Conservation (phyloP, 2,888 invertebrate genomes). For the Stramonita haemastoma region DNA sequence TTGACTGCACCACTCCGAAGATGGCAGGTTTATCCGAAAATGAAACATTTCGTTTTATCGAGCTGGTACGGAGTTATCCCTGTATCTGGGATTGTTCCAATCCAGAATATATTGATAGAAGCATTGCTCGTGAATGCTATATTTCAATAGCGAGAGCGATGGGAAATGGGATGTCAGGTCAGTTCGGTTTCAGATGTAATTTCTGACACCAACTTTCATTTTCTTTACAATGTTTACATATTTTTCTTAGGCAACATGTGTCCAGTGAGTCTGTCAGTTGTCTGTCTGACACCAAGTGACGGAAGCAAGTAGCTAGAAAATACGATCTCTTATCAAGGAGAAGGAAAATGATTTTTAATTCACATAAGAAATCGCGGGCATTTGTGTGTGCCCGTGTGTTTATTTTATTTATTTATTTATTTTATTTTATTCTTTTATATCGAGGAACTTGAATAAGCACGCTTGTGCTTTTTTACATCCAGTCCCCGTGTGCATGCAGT, state of each 20-base stretch:
- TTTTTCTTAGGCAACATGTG: not conserved
- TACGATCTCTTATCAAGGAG: not conserved
- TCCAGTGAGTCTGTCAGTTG: not conserved
- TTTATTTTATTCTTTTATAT: no score
- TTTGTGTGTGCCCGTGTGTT: no score
- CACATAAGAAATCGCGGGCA: no score
- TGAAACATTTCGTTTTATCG: not conserved
- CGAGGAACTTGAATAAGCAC: no score
- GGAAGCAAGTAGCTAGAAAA: not conserved
- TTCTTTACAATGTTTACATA: not conserved
- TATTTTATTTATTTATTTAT: no score
- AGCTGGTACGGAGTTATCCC: not conserved
- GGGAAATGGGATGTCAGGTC: not conserved
- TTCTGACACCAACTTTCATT: no score
- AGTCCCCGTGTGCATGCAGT: no score
- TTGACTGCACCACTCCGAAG: not conserved
- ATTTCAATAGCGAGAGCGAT: not conserved
- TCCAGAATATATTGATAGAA: not conserved
- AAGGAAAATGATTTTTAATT: no score
- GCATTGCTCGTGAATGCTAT: not conserved
- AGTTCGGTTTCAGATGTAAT: not conserved
- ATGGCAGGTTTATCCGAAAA: not conserved
- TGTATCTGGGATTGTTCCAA: not conserved
- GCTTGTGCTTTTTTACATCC: no score
- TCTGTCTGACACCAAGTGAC: not conserved